Conservation (phyloP, 2,113 vertebrate species). For the Gasterosteus nipponicus region DNA sequence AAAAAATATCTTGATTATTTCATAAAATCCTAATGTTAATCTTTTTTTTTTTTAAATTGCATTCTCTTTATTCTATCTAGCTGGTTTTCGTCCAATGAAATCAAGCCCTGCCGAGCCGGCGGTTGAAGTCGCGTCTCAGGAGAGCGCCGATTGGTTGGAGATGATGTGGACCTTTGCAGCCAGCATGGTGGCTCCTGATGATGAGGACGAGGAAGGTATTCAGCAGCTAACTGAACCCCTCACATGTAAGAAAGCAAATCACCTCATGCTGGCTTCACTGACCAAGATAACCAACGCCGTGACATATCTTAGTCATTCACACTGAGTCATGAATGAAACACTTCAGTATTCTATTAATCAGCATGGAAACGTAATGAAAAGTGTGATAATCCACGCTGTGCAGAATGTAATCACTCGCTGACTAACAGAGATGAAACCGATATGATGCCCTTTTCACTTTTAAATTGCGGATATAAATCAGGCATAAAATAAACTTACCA, state of each 20-base stretch:
- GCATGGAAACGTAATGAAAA: slow-evolving; percentile 13
- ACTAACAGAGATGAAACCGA: slow-evolving; percentile 26
- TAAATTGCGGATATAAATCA: slow-evolving; percentile 12
- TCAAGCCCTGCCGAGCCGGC: slow-evolving; percentile 22
- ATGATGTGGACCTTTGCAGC: slow-evolving; percentile 57
- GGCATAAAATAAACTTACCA: slow-evolving; percentile 28
- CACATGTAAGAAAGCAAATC: slow-evolving; percentile 74
- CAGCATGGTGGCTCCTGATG: slow-evolving; percentile 72
- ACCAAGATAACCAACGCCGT: not conserved
- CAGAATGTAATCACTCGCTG: slow-evolving; percentile 11
- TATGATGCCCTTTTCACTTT: not conserved
- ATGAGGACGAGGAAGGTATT: slow-evolving; percentile 80
- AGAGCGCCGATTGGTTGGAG: slow-evolving; percentile 68
- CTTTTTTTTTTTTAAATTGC: not conserved
- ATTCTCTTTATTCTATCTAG: slow-evolving; percentile 15
- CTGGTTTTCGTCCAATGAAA: slow-evolving; percentile 48
- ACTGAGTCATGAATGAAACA: not conserved
- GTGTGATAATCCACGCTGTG: not conserved
- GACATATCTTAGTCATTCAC: not conserved
- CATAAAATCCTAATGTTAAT: not conserved
- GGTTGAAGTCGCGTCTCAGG: slow-evolving; percentile 23
- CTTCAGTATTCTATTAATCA: slow-evolving; percentile 8
- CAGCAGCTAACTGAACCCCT: slow-evolving; percentile 73
- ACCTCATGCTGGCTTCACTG: slow-evolving; percentile 26
- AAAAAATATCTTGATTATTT: slow-evolving; percentile 1